Base-by-base conservation (phyloP, 2,797 vertebrate genomes). In the Sebastes miniatus region DNA sequence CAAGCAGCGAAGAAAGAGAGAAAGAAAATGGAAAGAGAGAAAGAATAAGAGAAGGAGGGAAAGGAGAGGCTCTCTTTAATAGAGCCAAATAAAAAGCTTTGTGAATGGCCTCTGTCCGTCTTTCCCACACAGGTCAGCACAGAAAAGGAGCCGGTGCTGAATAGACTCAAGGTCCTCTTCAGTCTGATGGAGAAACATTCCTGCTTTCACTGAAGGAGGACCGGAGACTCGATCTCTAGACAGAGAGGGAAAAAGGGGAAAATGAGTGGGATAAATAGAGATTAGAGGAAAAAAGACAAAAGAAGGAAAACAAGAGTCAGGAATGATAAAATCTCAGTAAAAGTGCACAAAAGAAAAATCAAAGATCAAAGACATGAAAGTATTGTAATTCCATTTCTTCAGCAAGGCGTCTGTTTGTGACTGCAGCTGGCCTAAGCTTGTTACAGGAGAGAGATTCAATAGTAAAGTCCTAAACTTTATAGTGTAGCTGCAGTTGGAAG, bases 71-170 rank as follows among this genome's bases (percentile, higher is more conserved):
- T 87, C n/a, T 77, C 54, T 79, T 89, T 86, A 81, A 82, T 77
- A 65, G 73, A 85, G 80, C 69, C 67, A 52, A 75, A 43, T 87
- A 77, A 90, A 88, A 87, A 66, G 77, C 86, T 87, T 82, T 75
- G 82, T 85, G 85, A 90, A 86, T 68, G 77, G 47, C 73, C 84
- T 76, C 67, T 39, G 80, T 83, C 81, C 73, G 81, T 80, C 71
- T 83, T 89, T 93, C 84, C 85, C 90, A 91, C 90, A 91, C 72
- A 67, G 83, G 81, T 86, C 80, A 75, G 52, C 36, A 58, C 56
- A 67, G 68, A 78, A 83, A 87, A 83, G 69, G n/a, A 83, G 56
- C 61, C 64, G 69, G 14, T 25, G 54, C 50, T 91, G 78, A 90
- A 91, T 63, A 72, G 85, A 81, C 52, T 79, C 1, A 0, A 83